Percentiles rank a stretch among this genome's conserved stretches.
phyloP scores from a whole-genome alignment of 2,797 vertebrate species.

The Discoglossus pictus region DNA sequence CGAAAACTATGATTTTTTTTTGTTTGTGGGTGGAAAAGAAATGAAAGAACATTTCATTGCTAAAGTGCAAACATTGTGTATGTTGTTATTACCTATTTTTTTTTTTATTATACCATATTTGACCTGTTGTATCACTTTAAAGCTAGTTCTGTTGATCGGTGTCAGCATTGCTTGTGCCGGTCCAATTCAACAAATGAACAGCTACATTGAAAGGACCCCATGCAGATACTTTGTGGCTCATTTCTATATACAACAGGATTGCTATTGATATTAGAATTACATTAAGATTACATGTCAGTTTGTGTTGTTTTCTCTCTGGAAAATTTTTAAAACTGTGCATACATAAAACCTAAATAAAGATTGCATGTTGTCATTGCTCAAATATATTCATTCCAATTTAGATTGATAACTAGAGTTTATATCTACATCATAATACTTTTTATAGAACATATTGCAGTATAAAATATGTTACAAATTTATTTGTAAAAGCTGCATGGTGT shows the following conservation, averaged over 20 bases:
- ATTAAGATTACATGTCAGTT: background rate
- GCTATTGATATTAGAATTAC: conserved; percentile 9
- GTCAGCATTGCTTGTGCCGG: too few species aligned
- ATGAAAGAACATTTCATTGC: too few species aligned
- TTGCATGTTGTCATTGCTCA: conserved; percentile 12
- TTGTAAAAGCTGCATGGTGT: conserved; percentile 26
- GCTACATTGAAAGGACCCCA: conserved; percentile 3
- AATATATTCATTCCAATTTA: conserved; percentile 18
- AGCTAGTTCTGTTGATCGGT: too few species aligned
- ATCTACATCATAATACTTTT: too few species aligned
- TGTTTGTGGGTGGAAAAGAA: too few species aligned
- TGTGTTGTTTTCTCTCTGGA: conserved; percentile 13
- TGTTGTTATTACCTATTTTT: too few species aligned
- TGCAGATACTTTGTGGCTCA: background rate
- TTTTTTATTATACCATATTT: too few species aligned
- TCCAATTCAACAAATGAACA: background rate
- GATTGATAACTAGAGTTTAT: too few species aligned
- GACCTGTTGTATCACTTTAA: too few species aligned
- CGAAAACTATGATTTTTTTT: too few species aligned
- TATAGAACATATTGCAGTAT: conserved; percentile 15
- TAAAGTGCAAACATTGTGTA: too few species aligned
- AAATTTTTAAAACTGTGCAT: background rate
- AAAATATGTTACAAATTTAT: conserved; percentile 14
- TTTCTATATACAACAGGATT: conserved; percentile 4
- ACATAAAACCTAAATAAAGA: conserved; percentile 16